A percentile compares a stretch with the other conserved stretches of the same genome.
These are phyloP conservation scores for Darevskia mixta DNA, from an alignment of 2,797 vertebrate species.

Conservation along the genomic window DNA sequence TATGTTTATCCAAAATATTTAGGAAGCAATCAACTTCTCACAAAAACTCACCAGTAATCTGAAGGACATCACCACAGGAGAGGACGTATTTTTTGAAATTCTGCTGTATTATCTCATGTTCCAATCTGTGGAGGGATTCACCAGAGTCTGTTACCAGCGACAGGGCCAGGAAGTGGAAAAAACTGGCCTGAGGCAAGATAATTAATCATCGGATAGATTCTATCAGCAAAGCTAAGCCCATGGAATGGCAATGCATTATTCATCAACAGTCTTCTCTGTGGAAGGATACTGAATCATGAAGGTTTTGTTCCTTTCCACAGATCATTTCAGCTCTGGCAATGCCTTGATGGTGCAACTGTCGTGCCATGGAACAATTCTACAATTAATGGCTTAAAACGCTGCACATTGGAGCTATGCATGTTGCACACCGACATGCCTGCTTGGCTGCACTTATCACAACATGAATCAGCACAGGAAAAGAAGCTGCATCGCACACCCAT, in stretches of 20 bases:
- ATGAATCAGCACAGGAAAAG: background rate
- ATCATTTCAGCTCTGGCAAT: background rate
- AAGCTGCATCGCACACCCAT: background rate
- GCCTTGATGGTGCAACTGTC: background rate
- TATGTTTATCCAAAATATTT: slow-evolving; percentile 6
- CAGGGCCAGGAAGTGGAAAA: slow-evolving; percentile 11
- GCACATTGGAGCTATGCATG: background rate
- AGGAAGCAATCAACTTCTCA: background rate
- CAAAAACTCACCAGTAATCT: slow-evolving; percentile 17
- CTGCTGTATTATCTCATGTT: slow-evolving; percentile 22
- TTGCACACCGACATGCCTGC: background rate
- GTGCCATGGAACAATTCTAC: background rate
- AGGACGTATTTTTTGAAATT: slow-evolving; percentile 29
- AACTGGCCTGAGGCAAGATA: slow-evolving; percentile 26
- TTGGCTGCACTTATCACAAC: background rate
- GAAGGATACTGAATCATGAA: slow-evolving; percentile 14
- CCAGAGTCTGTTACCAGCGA: slow-evolving; percentile 36
- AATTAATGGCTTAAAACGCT: background rate
- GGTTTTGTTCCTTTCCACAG: background rate
- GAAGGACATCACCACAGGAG: slow-evolving; percentile 19
- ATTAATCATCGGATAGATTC: slow-evolving; percentile 42
- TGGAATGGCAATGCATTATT: slow-evolving; percentile 39
- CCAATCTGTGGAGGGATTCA: slow-evolving; percentile 27
- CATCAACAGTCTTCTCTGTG: slow-evolving; percentile 25
- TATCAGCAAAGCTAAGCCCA: slow-evolving; percentile 33